Evolutionary conservation across 1,140 invertebrate genomes (phyloP).

Genomic region (Tenebrio molitor): DNA sequence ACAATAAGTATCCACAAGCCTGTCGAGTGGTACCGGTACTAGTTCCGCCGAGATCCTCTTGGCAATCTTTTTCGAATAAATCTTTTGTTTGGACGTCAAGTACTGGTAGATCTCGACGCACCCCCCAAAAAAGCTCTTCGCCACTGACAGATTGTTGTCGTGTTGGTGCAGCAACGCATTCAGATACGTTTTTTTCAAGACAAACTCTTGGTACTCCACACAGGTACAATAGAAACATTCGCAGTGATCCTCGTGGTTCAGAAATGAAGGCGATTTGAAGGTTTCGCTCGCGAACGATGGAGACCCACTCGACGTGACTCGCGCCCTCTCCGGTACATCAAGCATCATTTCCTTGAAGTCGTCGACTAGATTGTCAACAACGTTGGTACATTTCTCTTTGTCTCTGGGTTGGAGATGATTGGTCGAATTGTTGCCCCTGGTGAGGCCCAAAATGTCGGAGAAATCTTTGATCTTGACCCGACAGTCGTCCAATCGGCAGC

Average conservation of each 20-base stretch:
- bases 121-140: slow-evolving; percentile 36
- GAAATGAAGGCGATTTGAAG: slow-evolving; percentile 50
- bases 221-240: slow-evolving; percentile 50
- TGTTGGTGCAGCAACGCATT: slow-evolving; percentile 38
- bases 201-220: slow-evolving; percentile 43
- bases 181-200: slow-evolving; percentile 42
- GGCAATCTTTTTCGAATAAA: neutral
- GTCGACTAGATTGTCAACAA: slow-evolving; percentile 40
- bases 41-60: slow-evolving; percentile 26
- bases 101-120: slow-evolving; percentile 31
- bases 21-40: slow-evolving; percentile 35
- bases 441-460: slow-evolving; percentile 50
- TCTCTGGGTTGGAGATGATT: neutral
- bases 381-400: slow-evolving; percentile 5
- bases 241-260: slow-evolving; percentile 46
- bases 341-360: slow-evolving; percentile 44
- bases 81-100: slow-evolving; percentile 16
- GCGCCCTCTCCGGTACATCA: slow-evolving; percentile 27
- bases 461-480: slow-evolving; percentile 51
- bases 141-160: slow-evolving; percentile 27
- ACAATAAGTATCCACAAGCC: slow-evolving; percentile 43
- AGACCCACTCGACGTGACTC: slow-evolving; percentile 36
- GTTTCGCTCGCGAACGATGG: slow-evolving; percentile 40
- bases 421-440: neutral
- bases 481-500: slow-evolving; percentile 44